phyloP scores from a whole-genome alignment of 53 echinoderm and acorn worm genomes.

The Mesocentrotus franciscanus region DNA sequence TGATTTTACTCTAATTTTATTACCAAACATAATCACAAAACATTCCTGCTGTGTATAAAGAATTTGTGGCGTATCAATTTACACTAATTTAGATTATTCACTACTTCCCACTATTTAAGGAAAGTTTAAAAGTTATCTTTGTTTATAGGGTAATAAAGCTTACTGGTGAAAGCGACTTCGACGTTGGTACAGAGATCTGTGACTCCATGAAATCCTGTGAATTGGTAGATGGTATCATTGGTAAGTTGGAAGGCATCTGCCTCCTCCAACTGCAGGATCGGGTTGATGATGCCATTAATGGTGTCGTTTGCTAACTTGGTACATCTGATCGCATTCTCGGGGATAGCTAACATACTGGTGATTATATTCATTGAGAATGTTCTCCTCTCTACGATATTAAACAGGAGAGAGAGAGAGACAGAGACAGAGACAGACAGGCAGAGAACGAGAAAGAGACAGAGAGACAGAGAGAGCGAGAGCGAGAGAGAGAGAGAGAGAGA shows the following conservation, averaged over 20 bases:
- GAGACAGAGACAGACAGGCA: too few relatives aligned
- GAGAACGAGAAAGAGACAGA: too few relatives aligned
- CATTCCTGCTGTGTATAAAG: too few relatives aligned
- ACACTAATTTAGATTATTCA: too few relatives aligned
- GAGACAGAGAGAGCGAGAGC: too few relatives aligned
- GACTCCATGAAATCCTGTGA: not conserved
- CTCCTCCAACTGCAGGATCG: not conserved
- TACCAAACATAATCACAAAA: too few relatives aligned
- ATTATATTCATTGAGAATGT: not conserved
- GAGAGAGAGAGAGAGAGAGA: too few relatives aligned
- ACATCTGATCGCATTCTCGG: not conserved
- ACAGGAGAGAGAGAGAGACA: too few relatives aligned
- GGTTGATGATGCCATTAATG: not conserved
- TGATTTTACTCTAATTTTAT: too few relatives aligned
- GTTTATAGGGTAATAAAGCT: not conserved
- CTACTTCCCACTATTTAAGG: too few relatives aligned
- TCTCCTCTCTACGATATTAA: not conserved
- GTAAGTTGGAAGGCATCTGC: not conserved
- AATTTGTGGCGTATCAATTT: too few relatives aligned
- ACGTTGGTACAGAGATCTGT: not conserved
- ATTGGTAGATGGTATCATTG: not conserved
- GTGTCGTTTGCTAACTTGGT: not conserved
- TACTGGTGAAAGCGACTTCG: not conserved
- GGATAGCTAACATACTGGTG: not conserved
- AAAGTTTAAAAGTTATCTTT: too few relatives aligned